Evolutionary conservation across 2,888 invertebrate genomes (phyloP), one percentile per base, ranked within the genome.

Genomic region (Ennomos quercinarius): DNA sequence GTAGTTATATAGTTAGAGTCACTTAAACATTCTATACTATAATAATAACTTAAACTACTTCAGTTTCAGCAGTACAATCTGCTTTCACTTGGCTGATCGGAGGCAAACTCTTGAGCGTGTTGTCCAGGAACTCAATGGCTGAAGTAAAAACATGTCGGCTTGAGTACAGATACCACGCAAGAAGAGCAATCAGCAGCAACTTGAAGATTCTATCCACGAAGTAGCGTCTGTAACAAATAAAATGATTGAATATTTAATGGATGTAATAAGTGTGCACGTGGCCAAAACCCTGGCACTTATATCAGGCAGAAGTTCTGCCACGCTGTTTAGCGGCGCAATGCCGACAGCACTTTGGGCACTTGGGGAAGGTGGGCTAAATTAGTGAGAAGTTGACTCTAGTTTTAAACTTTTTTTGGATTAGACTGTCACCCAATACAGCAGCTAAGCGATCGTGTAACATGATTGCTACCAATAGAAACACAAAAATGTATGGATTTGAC

Each of bases 151-250:
- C 37, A 8, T 80, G 70, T 0, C 69, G 68, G 51, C 84, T 74
- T 17, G 76, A 78, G 72, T 84, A 89, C 2, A 91, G 47, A 40
- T 80, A 73, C 87, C 89, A 91, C 0, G 70, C 50, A 1, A 89
- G 11, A 0, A 87, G 56, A 0, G 66, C 55, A 52, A 80, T 61
- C 48, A 89, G 73, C 0, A 88, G 5, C 0, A 80, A 49, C 58
- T 85, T 85, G 45, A 78, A 49, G 2, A 83, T 57, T 9, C 84
- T 56, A 60, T 91, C 90, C 0, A 80, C 84, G 12, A 74, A 55
- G 77, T 85, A 90, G 10, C 90, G 91, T 63, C 91, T 91, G 84
- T 0, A 78, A 84, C 11, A 56, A 71, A 75, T 38, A 60, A 39
- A 36, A 12, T 11, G 12, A 41, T 12, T 12, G 5, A 40, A 0